Percentiles rank a stretch among this genome's conserved stretches.
These are phyloP conservation scores for Crenichthys baileyi DNA, from an alignment of 2,797 vertebrate species.

Conservation along the genomic window DNA sequence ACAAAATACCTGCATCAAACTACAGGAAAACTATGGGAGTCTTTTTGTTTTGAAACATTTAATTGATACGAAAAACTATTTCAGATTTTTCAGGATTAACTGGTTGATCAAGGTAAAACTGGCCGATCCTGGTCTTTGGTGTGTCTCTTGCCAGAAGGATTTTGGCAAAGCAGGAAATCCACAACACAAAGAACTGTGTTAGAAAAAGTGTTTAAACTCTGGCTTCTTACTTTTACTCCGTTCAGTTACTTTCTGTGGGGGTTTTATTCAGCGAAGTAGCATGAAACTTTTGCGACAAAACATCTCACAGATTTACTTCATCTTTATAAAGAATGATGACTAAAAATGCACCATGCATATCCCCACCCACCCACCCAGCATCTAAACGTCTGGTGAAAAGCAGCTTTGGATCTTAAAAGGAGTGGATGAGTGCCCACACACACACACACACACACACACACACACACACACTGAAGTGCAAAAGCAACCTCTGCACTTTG, in stretches of 20 bases:
- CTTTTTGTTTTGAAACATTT: neutral
- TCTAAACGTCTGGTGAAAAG: conserved; percentile 16
- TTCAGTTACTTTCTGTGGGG: no score
- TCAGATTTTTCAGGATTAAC: neutral
- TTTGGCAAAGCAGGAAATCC: no score
- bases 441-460: neutral
- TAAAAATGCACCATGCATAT: neutral
- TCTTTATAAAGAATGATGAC: conserved; percentile 19
- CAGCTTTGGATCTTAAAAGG: conserved; percentile 15
- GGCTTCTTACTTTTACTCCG: neutral
- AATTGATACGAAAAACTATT: neutral
- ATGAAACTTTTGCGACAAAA: neutral
- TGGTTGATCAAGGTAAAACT: neutral
- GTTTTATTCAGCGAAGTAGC: neutral
- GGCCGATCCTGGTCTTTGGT: neutral
- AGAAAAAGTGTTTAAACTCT: no score
- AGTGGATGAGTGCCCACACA: conserved; percentile 1
- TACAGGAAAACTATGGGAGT: neutral
- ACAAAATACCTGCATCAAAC: neutral
- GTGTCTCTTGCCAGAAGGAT: no score
- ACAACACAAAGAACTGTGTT: no score
- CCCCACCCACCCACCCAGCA: neutral
- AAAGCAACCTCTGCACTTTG: conserved; percentile 68
- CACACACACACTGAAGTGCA: conserved; percentile 9
- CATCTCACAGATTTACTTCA: neutral